Conservation (phyloP, 2,888 invertebrate genomes). For the Athalia circularis region DNA sequence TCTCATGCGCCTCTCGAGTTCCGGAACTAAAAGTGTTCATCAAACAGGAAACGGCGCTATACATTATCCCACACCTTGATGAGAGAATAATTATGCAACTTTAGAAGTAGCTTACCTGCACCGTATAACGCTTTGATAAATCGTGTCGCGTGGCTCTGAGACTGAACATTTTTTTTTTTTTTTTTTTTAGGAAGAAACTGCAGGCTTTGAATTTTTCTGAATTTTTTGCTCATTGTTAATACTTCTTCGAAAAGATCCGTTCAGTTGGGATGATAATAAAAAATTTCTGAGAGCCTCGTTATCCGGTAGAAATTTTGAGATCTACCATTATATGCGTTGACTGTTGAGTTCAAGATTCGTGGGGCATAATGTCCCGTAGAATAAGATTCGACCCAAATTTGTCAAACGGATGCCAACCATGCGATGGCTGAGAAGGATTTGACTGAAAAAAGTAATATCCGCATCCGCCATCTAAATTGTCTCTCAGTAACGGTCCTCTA, state of each 20-base stretch:
- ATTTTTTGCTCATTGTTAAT: slow-evolving; percentile 1
- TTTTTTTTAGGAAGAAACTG: neutral
- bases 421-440: neutral
- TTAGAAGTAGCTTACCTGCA: slow-evolving; percentile 17
- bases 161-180: neutral
- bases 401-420: slow-evolving; percentile 24
- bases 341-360: too few relatives aligned
- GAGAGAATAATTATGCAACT: slow-evolving; percentile 17
- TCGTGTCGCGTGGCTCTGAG: neutral
- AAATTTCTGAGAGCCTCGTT: slow-evolving; percentile 11
- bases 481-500: slow-evolving; percentile 7
- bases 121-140: slow-evolving; percentile 22
- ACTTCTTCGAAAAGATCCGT: neutral
- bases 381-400: slow-evolving; percentile 16
- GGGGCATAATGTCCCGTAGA: neutral
- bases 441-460: neutral
- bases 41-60: slow-evolving; percentile 6
- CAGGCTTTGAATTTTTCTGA: neutral
- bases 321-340: too few relatives aligned
- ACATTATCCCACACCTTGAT: neutral
- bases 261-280: neutral
- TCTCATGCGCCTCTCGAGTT: neutral
- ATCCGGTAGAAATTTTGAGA: neutral
- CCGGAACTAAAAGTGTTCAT: slow-evolving; percentile 15
- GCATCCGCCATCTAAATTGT: slow-evolving; percentile 11